A percentile compares a stretch with the other conserved stretches of the same genome.
Conservation (phyloP, 2,888 invertebrate species). For the Auanema freiburgensis region DNA sequence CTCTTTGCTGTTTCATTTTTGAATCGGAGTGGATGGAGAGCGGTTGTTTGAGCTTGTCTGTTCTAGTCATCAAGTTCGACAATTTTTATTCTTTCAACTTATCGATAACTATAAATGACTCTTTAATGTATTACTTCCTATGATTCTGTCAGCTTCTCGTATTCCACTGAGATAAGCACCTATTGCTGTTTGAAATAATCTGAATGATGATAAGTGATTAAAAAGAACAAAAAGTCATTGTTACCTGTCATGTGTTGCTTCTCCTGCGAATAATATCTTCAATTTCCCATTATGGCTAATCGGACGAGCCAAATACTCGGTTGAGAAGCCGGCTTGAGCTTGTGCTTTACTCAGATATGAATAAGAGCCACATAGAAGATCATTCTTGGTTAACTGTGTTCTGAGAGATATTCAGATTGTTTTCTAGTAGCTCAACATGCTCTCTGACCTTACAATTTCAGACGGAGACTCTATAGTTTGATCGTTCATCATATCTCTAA, state of each 20-base stretch:
- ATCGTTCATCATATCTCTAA: constrained; percentile 49
- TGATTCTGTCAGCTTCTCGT: constrained; percentile 45
- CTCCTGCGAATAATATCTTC: constrained; percentile 56
- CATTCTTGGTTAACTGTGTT: constrained; percentile 48
- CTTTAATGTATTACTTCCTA: no score
- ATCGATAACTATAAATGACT: no score
- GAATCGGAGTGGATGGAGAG: no score
- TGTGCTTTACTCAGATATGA: constrained; percentile 52
- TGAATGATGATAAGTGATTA: constrained; percentile 42
- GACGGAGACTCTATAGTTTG: constrained; percentile 31
- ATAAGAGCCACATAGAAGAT: constrained; percentile 53
- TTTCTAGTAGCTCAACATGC: background rate
- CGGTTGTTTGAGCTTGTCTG: no score
- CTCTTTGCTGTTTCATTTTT: no score
- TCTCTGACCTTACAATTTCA: constrained; percentile 31
- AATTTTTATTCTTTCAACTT: no score
- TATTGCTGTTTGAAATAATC: constrained; percentile 57
- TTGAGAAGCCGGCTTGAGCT: constrained; percentile 22
- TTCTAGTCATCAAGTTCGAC: no score
- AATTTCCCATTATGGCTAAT: constrained; percentile 37
- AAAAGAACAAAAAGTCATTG: constrained; percentile 9
- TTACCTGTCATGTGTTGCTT: constrained; percentile 57
- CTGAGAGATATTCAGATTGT: constrained; percentile 20
- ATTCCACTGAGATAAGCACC: constrained; percentile 55
- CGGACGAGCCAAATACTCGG: constrained; percentile 42